Evolutionary conservation across 2,797 vertebrate genomes (phyloP).

Genomic region (Kryptopterus vitreolus): DNA sequence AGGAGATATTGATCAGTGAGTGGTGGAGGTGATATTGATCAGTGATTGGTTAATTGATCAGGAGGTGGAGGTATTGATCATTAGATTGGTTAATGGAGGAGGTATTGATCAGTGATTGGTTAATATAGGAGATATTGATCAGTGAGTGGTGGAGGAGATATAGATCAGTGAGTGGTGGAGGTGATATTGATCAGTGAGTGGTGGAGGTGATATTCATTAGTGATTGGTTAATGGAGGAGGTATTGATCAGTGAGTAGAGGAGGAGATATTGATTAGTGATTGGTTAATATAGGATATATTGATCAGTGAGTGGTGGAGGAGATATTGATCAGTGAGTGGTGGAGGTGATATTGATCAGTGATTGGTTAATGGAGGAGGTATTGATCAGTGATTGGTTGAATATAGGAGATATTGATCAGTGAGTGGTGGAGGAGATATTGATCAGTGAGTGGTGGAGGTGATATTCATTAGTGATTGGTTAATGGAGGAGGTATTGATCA

Average conservation of each 20-base stretch:
- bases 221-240: no score
- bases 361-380: neutral
- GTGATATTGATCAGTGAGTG: neutral
- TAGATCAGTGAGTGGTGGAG: neutral
- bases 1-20: neutral
- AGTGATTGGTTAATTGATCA: neutral
- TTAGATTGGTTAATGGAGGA: neutral
- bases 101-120: neutral
- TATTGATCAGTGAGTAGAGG: no score
- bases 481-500: neutral
- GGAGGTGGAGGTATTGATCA: neutral
- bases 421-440: neutral
- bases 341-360: no score
- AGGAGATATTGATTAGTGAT: neutral
- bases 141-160: neutral
- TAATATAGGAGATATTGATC: neutral
- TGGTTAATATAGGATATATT: neutral
- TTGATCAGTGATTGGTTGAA: no score
- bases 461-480: fast-evolving
- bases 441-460: neutral
- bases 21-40: neutral
- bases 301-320: neutral
- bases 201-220: neutral
- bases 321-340: neutral
- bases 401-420: neutral